phyloP scores from a whole-genome alignment of 2,113 vertebrate genomes.

The Nothobranchius furzeri region DNA sequence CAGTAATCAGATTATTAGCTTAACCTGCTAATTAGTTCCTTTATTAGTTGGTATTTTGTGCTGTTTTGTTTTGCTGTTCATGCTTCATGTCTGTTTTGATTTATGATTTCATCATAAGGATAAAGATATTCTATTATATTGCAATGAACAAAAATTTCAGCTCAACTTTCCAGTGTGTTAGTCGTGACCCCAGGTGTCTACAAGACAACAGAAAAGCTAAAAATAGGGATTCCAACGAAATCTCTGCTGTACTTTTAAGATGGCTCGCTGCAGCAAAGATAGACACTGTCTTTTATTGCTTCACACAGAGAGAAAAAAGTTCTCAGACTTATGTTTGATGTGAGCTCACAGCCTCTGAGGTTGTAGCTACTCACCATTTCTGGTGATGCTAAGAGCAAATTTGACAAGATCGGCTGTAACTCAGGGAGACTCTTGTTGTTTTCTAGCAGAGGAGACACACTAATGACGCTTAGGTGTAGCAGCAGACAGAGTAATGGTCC shows the following conservation, averaged over 20 bases:
- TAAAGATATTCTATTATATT: background rate
- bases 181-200: background rate
- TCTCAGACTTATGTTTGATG: background rate
- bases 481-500: constrained; percentile 56
- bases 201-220: constrained; percentile 11
- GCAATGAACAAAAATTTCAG: background rate
- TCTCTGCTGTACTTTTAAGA: constrained; percentile 14
- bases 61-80: too few species aligned
- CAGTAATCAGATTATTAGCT: background rate
- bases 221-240: constrained; percentile 13
- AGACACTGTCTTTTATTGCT: constrained; percentile 7
- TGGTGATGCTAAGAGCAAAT: constrained; percentile 51
- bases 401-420: constrained; percentile 56
- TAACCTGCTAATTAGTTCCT: background rate
- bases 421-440: constrained; percentile 53
- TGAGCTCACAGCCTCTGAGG: constrained; percentile 18
- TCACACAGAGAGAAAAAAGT: background rate
- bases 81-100: background rate
- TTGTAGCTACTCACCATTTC: constrained; percentile 20
- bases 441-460: constrained; percentile 53
- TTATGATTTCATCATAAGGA: background rate
- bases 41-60: background rate
- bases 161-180: constrained; percentile 2
- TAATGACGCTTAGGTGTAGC: constrained; percentile 46
- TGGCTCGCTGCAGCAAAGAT: constrained; percentile 3